Base-by-base conservation (phyloP, 2,797 vertebrate genomes). In the Sebastes taczanowskii region DNA sequence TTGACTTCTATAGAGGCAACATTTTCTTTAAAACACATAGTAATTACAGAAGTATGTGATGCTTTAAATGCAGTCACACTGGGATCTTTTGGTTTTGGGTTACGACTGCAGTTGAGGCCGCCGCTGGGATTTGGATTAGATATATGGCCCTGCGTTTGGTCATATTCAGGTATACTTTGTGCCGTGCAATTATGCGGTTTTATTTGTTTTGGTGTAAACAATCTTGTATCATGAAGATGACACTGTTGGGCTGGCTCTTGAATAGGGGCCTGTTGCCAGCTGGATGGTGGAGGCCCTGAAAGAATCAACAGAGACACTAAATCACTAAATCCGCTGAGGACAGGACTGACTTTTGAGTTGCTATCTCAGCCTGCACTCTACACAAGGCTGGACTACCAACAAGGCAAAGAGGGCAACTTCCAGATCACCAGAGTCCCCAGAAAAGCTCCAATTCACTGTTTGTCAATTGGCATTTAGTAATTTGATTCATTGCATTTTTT, bases 31-130 rank as follows among this genome's bases (percentile, higher is more conserved):
- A 86, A 89, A 79, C 80, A 87, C 86, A 83, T 63, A 77, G 88
- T 89, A 90, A 93, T 94, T 91, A 94, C 78, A 80, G 55, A 91
- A 89, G 84, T 86, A 92, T 93, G 89, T 69, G 71, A 91, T 87
- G 75, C 79, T 80, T 86, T 82, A 82, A 89, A 82, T 88, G 56
- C 81, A 86, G 82, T 86, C 81, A 82, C 76, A 60, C 67, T 81
- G 67, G 58, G 75, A 87, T 77, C 75, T 80, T 86, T 80, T 74
- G 83, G 84, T 87, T 91, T 89, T 67, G 78, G 86, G 81, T 82
- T 86, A 68, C 64, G 74, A 83, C 84, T 83, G 80, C 64, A 81
- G 85, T 81, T 80, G 74, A 86, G 80, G 74, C 81, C 13, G 13
- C 72, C 65, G 80, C 70, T 80, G 83, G 83, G 86, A 89, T 91